phyloP scores from a whole-genome alignment of 2,888 invertebrate genomes.

The Thera britannica region DNA sequence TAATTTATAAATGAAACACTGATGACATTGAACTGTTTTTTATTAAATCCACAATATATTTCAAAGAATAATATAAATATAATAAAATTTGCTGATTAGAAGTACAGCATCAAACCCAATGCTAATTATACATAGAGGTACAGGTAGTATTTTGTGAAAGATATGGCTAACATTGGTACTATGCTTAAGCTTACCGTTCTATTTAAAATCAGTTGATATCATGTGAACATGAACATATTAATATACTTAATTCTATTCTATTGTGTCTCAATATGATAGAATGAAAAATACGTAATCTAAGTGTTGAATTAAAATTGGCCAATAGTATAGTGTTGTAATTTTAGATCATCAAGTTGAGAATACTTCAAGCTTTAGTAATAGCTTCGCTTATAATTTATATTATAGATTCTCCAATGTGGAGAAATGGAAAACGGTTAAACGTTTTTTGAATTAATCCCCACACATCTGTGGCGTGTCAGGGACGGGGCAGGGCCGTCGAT shows the following conservation, averaged over 20 bases:
- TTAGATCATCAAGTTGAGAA: not conserved
- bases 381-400: too few relatives aligned
- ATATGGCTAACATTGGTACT: slow-evolving; percentile 13
- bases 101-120: slow-evolving; percentile 68
- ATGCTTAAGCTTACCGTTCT: slow-evolving; percentile 8
- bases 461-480: too few relatives aligned
- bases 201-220: not conserved
- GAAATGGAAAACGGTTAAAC: not conserved
- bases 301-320: too few relatives aligned
- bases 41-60: slow-evolving; percentile 84
- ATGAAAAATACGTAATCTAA: too few relatives aligned
- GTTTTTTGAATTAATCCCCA: too few relatives aligned
- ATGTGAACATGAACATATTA: not conserved
- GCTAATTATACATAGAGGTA: slow-evolving; percentile 60
- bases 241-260: not conserved
- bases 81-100: slow-evolving; percentile 76
- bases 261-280: not conserved
- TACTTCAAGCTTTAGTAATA: not conserved
- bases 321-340: too few relatives aligned
- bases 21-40: slow-evolving; percentile 75
- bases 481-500: too few relatives aligned
- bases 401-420: too few relatives aligned
- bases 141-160: slow-evolving; percentile 53
- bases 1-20: slow-evolving; percentile 59
- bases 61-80: slow-evolving; percentile 84